These are phyloP conservation scores for Dryadula phaetusa DNA, from an alignment of 2,888 invertebrate species.

Conservation along the genomic window DNA sequence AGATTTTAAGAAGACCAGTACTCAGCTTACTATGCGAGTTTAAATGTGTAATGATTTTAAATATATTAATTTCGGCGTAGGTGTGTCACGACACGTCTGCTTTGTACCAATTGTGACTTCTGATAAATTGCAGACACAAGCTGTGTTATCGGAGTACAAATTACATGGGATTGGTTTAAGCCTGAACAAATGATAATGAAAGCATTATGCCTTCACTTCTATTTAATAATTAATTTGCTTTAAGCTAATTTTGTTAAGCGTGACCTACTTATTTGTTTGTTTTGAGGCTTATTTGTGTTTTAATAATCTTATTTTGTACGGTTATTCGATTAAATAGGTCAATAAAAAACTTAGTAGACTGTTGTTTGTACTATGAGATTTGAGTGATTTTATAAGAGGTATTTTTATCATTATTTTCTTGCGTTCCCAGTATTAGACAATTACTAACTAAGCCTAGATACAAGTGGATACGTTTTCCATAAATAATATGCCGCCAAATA, in stretches of 20 bases:
- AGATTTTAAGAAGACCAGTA: no score
- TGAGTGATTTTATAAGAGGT: neutral
- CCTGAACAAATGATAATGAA: slow-evolving; percentile 16
- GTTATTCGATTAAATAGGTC: neutral
- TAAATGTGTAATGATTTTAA: neutral
- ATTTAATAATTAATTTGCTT: slow-evolving; percentile 13
- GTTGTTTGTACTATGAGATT: no score
- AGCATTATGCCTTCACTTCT: neutral
- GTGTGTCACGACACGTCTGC: slow-evolving; percentile 12
- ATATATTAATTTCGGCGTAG: neutral
- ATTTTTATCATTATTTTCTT: neutral
- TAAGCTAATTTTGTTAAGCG: slow-evolving; percentile 14
- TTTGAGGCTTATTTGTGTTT: neutral
- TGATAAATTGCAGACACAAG: slow-evolving; percentile 37
- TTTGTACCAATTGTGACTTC: slow-evolving; percentile 20
- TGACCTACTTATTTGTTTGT: slow-evolving; percentile 3
- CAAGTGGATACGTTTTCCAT: no score
- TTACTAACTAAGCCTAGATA: no score
- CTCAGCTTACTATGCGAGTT: neutral
- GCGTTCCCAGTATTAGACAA: no score
- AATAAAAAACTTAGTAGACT: no score
- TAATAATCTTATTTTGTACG: neutral
- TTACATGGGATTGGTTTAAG: slow-evolving; percentile 28
- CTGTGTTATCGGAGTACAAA: slow-evolving; percentile 32
- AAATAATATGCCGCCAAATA: no score